Evolutionary conservation across 2,797 vertebrate genomes (phyloP).

Genomic region (Spea hammondii): DNA sequence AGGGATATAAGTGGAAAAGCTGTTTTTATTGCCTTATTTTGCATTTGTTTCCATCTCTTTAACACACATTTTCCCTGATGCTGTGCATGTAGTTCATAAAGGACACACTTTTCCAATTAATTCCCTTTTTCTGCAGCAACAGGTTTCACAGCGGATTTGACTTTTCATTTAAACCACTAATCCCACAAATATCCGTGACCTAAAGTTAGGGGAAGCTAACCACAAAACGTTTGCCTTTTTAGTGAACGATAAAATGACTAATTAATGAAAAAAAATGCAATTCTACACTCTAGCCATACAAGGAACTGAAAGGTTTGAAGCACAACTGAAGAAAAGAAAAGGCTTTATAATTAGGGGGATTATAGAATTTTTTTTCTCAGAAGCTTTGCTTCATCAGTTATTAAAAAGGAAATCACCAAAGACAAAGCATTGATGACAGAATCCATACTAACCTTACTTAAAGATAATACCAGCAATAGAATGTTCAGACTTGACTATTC

Average conservation of each 20-base stretch:
- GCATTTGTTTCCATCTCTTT: background rate
- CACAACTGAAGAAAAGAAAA: conserved; percentile 34
- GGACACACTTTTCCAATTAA: conserved; percentile 35
- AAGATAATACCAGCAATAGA: conserved; percentile 15
- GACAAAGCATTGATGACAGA: conserved; percentile 30
- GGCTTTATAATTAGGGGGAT: conserved; percentile 48
- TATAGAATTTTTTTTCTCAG: conserved; percentile 27
- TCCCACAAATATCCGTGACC: conserved; percentile 38
- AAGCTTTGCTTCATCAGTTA: conserved; percentile 41
- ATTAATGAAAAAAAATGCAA: conserved; percentile 5
- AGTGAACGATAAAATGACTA: conserved; percentile 25
- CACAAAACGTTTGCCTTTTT: conserved; percentile 30
- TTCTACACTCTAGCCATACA: conserved; percentile 7
- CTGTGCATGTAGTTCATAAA: conserved; percentile 18
- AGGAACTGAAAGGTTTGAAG: conserved; percentile 29
- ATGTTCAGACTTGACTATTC: background rate
- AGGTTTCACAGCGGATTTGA: conserved; percentile 14
- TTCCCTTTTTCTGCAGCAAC: conserved; percentile 12
- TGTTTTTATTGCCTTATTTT: background rate
- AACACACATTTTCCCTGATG: background rate
- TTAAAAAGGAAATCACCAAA: conserved; percentile 21
- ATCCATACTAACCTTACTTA: background rate
- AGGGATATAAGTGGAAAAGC: too few relatives aligned
- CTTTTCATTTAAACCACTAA: conserved; percentile 41
- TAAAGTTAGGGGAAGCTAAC: conserved; percentile 5